Evolutionary conservation across 1,140 invertebrate species (phyloP).

Genomic region (Drosophila hydei): DNA sequence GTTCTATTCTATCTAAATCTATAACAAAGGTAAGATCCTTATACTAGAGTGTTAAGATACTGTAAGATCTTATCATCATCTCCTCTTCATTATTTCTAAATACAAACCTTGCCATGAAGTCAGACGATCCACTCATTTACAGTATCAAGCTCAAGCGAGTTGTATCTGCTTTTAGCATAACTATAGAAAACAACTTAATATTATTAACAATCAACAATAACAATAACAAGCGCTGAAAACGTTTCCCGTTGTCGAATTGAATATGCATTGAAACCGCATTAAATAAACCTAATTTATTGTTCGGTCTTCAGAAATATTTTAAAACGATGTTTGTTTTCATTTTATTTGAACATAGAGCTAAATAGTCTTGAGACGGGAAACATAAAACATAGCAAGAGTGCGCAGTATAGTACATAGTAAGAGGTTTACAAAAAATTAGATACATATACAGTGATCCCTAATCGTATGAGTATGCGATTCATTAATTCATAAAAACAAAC

Average conservation of each 20-base stretch:
- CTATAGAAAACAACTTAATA: conserved; percentile 4
- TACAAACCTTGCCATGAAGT: conserved; percentile 1
- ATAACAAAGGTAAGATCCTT: no score
- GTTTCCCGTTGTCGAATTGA: conserved; percentile 35
- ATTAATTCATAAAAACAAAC: conserved; percentile 78
- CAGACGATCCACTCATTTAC: background rate
- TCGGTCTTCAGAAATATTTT: conserved; percentile 67
- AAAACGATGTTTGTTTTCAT: conserved; percentile 66
- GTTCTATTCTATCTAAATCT: no score
- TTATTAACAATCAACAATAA: no score
- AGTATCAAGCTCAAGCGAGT: background rate
- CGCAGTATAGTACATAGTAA: conserved; percentile 42
- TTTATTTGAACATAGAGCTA: conserved; percentile 65
- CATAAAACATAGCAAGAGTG: conserved; percentile 55
- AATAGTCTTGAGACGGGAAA: conserved; percentile 69
- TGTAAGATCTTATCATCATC: no score
- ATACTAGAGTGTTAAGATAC: no score
- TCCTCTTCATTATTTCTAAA: background rate
- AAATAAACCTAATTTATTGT: conserved; percentile 79
- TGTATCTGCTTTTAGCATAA: background rate
- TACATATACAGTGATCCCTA: conserved; percentile 61
- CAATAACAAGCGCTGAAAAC: conserved; percentile 4
- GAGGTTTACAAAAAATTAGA: conserved; percentile 59
- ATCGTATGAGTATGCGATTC: conserved; percentile 70
- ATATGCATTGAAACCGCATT: conserved; percentile 43